These are phyloP conservation scores for Gallinago undulata DNA, from an alignment of 2,113 vertebrate genomes.

Conservation along the genomic window DNA sequence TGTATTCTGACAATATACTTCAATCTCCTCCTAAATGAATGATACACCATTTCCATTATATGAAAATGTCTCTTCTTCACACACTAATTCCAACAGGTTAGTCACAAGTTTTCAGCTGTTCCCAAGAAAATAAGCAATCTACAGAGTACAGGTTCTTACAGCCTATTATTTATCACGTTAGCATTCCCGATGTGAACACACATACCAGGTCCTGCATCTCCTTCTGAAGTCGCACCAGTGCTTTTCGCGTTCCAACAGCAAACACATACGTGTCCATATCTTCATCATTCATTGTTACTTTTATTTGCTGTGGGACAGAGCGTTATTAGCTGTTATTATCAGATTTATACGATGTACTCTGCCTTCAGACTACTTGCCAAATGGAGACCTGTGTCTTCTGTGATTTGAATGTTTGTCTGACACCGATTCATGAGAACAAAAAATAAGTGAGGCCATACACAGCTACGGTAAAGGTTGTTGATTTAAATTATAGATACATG, in stretches of 20 bases:
- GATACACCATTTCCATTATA: not conserved
- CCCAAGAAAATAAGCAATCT: not conserved
- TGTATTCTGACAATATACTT: not conserved
- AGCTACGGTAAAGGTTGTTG: not conserved
- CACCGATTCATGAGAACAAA: not conserved
- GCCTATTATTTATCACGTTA: not conserved
- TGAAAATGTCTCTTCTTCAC: not conserved
- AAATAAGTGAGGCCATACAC: not conserved
- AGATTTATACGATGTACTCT: not conserved
- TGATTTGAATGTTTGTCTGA: not conserved
- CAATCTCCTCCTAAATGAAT: not conserved
- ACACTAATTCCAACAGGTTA: not conserved
- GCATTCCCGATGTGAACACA: not conserved
- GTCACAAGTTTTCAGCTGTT: not conserved
- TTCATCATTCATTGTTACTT: slow-evolving; percentile 97
- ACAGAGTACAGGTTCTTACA: not conserved
- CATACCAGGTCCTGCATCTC: slow-evolving; percentile 98
- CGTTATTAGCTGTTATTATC: not conserved
- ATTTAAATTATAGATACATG: not conserved
- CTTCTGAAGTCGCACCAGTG: slow-evolving; percentile 92
- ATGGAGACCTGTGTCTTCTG: not conserved
- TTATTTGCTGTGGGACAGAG: slow-evolving; percentile 86
- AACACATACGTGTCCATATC: slow-evolving; percentile 99
- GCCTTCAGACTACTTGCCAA: not conserved
- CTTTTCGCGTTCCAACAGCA: slow-evolving; percentile 92